Percentiles rank a stretch among this genome's conserved stretches.
phyloP scores from a whole-genome alignment of 2,797 vertebrate genomes.

The Premnoplex brunnescens region DNA sequence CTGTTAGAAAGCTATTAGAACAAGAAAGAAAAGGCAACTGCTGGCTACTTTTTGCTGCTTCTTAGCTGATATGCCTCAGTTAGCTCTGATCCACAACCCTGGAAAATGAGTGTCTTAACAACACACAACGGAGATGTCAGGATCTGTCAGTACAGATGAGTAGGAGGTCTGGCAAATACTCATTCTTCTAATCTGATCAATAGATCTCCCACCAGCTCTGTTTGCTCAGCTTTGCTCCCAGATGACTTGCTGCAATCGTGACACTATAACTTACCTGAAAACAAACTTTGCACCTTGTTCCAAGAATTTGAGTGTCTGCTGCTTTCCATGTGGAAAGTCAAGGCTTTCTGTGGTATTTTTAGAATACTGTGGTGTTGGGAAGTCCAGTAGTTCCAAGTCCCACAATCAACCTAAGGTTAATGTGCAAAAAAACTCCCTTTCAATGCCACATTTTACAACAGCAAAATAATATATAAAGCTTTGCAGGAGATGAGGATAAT shows the following conservation, averaged over 20 bases:
- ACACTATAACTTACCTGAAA: background rate
- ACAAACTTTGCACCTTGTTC: background rate
- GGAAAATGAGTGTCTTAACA: background rate
- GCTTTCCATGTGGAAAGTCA: background rate
- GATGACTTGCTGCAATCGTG: background rate
- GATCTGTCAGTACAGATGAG: background rate
- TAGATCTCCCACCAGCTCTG: background rate
- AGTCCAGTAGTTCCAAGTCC: background rate
- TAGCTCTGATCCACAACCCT: background rate
- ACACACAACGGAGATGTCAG: background rate
- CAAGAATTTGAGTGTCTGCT: background rate
- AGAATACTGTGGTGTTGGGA: background rate
- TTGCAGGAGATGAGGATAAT: slow-evolving; percentile 27
- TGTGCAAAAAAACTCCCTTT: accelerated
- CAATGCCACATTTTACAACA: slow-evolving; percentile 3
- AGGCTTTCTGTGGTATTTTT: slow-evolving; percentile 11
- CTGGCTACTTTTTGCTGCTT: background rate
- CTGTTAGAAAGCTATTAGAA: background rate
- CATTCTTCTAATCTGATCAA: background rate
- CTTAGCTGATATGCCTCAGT: background rate
- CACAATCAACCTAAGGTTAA: background rate
- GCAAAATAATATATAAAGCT: background rate
- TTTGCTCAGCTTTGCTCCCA: background rate
- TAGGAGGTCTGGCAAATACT: background rate
- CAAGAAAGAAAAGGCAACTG: background rate